Percentiles rank a stretch among this genome's conserved stretches.
Evolutionary conservation across 2,113 vertebrate genomes (phyloP).

Genomic region (Puntigrus tetrazona): DNA sequence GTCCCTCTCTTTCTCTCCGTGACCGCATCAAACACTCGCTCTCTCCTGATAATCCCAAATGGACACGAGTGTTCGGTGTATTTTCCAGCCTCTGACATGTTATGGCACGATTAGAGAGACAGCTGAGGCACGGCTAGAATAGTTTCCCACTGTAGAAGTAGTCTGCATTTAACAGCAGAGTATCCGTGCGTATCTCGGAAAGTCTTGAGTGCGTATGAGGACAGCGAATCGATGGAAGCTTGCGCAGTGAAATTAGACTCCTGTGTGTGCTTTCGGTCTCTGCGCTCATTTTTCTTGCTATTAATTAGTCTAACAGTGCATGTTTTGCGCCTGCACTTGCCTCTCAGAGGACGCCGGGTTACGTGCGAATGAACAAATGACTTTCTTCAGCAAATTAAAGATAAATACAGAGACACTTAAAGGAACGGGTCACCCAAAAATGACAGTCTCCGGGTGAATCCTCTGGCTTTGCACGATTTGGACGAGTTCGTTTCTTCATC

Average conservation of each 20-base stretch:
- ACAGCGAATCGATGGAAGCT: slow-evolving; percentile 19
- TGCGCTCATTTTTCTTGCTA: slow-evolving; percentile 7
- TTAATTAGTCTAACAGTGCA: slow-evolving; percentile 26
- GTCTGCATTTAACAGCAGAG: not conserved
- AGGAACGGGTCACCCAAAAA: not conserved
- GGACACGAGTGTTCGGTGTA: slow-evolving; percentile 34
- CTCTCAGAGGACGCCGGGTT: slow-evolving; percentile 12
- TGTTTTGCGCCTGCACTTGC: slow-evolving; percentile 17
- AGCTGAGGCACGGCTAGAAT: not conserved
- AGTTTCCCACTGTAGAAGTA: slow-evolving; percentile 20
- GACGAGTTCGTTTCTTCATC: not conserved
- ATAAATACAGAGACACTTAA: not conserved
- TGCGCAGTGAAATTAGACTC: slow-evolving; percentile 29
- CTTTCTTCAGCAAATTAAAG: not conserved
- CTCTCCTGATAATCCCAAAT: slow-evolving; percentile 45
- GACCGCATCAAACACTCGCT: slow-evolving; percentile 6
- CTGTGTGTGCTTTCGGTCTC: slow-evolving; percentile 5
- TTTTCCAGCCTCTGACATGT: slow-evolving; percentile 42
- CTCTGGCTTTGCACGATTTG: not conserved
- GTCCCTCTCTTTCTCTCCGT: slow-evolving; percentile 45
- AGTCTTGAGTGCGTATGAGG: not conserved
- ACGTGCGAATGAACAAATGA: not conserved
- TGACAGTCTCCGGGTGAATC: too few relatives aligned
- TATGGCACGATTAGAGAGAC: slow-evolving; percentile 38
- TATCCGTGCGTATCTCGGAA: not conserved